Percentiles rank a stretch among this genome's conserved stretches.
These are phyloP conservation scores for Noctua comes DNA, from an alignment of 2,888 invertebrate species.

Conservation along the genomic window DNA sequence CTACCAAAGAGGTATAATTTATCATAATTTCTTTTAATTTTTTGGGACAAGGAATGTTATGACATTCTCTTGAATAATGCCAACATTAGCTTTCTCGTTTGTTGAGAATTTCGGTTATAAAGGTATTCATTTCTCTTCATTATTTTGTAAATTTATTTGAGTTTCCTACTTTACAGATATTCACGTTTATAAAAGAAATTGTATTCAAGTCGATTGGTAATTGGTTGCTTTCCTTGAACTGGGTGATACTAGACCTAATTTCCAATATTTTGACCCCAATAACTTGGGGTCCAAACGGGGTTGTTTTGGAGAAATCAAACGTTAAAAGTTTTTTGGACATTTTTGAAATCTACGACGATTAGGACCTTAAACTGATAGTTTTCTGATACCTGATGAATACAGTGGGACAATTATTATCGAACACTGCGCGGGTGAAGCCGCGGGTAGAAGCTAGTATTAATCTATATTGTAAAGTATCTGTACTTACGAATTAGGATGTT, in stretches of 20 bases:
- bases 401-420: not conserved
- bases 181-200: not conserved
- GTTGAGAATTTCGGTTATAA: not conserved
- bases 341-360: too few relatives aligned
- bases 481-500: slow-evolving; percentile 92
- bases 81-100: slow-evolving; percentile 17
- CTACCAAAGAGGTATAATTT: not conserved
- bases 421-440: not conserved
- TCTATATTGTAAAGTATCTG: not conserved
- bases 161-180: too few relatives aligned
- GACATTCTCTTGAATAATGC: slow-evolving; percentile 8
- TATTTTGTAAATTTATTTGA: slow-evolving; percentile 17
- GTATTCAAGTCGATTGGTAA: not conserved
- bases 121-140: not conserved
- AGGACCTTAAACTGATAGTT: not conserved
- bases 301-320: too few relatives aligned
- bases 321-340: too few relatives aligned
- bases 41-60: slow-evolving; percentile 2
- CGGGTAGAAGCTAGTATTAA: not conserved
- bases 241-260: not conserved
- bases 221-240: not conserved
- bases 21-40: not conserved
- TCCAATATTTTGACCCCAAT: not conserved
- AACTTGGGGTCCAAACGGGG: not conserved
- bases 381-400: too few relatives aligned